Conservation (phyloP, 1,140 invertebrate genomes). For the Hypsibius dujardini region DNA sequence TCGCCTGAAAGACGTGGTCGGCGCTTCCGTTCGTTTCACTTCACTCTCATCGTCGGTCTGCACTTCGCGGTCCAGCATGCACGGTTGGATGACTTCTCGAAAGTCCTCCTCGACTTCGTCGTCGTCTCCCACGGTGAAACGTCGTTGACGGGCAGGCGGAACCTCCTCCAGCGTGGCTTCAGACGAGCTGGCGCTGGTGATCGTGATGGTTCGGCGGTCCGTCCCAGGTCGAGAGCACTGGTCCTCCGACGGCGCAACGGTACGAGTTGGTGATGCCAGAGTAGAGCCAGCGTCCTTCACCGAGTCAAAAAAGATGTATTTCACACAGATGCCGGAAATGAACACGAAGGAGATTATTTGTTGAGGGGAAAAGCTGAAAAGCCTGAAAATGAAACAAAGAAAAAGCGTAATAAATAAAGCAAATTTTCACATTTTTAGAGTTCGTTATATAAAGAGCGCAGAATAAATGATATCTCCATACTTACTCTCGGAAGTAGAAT, state of each 20-base stretch:
- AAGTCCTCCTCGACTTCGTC: neutral
- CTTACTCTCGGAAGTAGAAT: slow-evolving; percentile 29
- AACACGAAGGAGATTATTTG: slow-evolving; percentile 73
- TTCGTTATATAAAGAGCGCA: no score
- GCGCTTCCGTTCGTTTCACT: neutral
- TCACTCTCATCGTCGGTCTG: slow-evolving; percentile 20
- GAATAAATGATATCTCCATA: no score
- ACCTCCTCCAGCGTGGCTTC: neutral
- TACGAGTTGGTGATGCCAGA: no score
- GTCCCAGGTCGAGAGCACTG: no score
- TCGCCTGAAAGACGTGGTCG: neutral
- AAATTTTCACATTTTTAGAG: no score
- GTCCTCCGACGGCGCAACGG: no score
- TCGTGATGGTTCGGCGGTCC: neutral
- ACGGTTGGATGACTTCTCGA: slow-evolving; percentile 13
- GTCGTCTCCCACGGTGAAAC: slow-evolving; percentile 21
- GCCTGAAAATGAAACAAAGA: slow-evolving; percentile 38
- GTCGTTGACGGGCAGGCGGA: no score
- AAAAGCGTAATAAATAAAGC: no score
- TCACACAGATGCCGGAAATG: slow-evolving; percentile 57
- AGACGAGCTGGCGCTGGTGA: neutral
- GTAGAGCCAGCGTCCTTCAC: slow-evolving; percentile 45
- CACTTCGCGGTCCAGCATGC: slow-evolving; percentile 18
- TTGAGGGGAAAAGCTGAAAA: slow-evolving; percentile 60
- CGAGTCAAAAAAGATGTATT: slow-evolving; percentile 61